Conservation (phyloP, 2,113 vertebrate genomes). For the Halcyon malimbica region DNA sequence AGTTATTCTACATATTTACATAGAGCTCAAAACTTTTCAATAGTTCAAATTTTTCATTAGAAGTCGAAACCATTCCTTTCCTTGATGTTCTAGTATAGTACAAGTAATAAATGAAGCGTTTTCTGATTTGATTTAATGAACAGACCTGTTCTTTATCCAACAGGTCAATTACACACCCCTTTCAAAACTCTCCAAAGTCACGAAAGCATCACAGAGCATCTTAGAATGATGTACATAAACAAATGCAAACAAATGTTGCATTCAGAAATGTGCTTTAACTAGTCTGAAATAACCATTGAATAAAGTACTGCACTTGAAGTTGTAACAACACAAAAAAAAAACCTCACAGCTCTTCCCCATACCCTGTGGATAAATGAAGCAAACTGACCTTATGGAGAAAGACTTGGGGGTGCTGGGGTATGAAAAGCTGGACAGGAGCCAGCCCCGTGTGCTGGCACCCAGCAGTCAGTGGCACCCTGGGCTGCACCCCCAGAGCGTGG, state of each 20-base stretch:
- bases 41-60: neutral
- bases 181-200: neutral
- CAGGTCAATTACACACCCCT: neutral
- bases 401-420: neutral
- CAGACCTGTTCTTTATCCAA: neutral
- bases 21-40: neutral
- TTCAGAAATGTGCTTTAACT: neutral
- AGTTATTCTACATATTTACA: neutral
- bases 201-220: neutral
- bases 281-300: constrained; percentile 1
- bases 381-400: neutral
- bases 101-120: neutral
- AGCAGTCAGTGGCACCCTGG: neutral
- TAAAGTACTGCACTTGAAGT: neutral
- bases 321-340: neutral
- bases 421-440: neutral
- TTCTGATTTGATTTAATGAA: neutral
- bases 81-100: neutral
- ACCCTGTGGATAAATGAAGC: neutral
- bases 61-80: neutral
- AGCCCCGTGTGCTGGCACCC: neutral
- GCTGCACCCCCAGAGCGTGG: neutral
- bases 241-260: constrained; percentile 12
- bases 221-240: neutral
- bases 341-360: neutral